Conservation (phyloP, 1,140 invertebrate species). For the Halictus rubicundus region DNA sequence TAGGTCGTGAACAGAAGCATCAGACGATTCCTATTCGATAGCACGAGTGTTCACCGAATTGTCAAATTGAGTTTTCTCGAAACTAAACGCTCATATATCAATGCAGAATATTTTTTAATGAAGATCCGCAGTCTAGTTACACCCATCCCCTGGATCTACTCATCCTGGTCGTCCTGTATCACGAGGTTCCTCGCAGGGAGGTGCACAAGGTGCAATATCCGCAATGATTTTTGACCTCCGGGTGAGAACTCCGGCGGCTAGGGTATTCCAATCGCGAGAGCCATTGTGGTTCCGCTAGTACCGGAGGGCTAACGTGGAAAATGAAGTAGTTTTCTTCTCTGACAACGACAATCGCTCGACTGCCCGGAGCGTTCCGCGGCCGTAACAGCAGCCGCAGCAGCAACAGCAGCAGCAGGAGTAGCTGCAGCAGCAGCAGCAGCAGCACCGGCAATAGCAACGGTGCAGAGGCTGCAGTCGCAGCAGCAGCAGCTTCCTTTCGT, state of each 20-base stretch:
- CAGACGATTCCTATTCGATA: too few species aligned
- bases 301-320: slow-evolving; percentile 50
- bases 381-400: slow-evolving; percentile 16
- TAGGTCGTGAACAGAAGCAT: too few species aligned
- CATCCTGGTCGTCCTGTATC: too few species aligned
- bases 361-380: slow-evolving; percentile 56
- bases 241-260: not conserved
- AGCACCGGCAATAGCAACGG: slow-evolving; percentile 47
- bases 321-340: slow-evolving; percentile 67
- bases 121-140: too few species aligned
- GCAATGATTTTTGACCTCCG: not conserved
- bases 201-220: too few species aligned
- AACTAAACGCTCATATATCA: too few species aligned
- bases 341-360: slow-evolving; percentile 59
- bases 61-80: too few species aligned
- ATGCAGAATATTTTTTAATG: too few species aligned
- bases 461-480: slow-evolving; percentile 42
- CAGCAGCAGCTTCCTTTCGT: slow-evolving; percentile 58
- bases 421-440: slow-evolving; percentile 23
- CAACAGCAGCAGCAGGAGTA: slow-evolving; percentile 4
- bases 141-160: too few species aligned
- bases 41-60: too few species aligned
- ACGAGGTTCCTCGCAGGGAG: too few species aligned
- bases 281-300: slow-evolving; percentile 27
- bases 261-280: slow-evolving; percentile 26